Base-by-base conservation (phyloP, 2,888 invertebrate species). In the Megamerina dolium region DNA sequence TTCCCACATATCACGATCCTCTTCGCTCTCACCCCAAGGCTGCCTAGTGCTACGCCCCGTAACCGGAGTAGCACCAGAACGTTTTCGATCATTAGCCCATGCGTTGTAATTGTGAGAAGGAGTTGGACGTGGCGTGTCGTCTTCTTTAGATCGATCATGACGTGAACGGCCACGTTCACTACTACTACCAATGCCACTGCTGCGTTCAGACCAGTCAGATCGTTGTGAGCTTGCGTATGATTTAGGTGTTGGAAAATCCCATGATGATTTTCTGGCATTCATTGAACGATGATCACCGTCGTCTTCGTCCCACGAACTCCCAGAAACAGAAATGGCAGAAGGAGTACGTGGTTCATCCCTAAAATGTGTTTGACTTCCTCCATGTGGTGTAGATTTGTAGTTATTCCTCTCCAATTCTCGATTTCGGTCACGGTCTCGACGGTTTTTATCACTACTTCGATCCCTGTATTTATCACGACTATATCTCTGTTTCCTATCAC, bases 161-260 rank as follows among this genome's bases (percentile, higher is more conserved):
- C 46, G 42, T 0, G 54, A 52, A 3, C 49, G 45, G 14, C 65
- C 65, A 9, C 72, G 63, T 0, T 69, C 70, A 48, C 67, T 73
- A 10, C 38, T 30, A 3, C 37, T 46, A 41, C 57, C 60, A 16
- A 39, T 59, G 36, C 51, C 53, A 33, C 54, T 47, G 33, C 37
- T 65, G 2, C 63, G 55, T 16, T 58, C 58, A 1, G 65, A 68
- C 62, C 60, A 66, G 32, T 62, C 76, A 0, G 53, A 68, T 59
- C 44, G 73, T 67, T 60, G 78, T 57, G 72, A 71, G 29, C 60
- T 58, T 3, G 49, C 49, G 46, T 62, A 66, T 1, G 79, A 74
- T 54, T 78, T 76, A 0, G 94, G 95, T 0, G 94, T 94, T 0
- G 93, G 92, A 63, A 88, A 83, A 71, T 95, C 95, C 95, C 95